Evolutionary conservation across 1,140 invertebrate genomes (phyloP).

Genomic region (Notospermus geniculatus): DNA sequence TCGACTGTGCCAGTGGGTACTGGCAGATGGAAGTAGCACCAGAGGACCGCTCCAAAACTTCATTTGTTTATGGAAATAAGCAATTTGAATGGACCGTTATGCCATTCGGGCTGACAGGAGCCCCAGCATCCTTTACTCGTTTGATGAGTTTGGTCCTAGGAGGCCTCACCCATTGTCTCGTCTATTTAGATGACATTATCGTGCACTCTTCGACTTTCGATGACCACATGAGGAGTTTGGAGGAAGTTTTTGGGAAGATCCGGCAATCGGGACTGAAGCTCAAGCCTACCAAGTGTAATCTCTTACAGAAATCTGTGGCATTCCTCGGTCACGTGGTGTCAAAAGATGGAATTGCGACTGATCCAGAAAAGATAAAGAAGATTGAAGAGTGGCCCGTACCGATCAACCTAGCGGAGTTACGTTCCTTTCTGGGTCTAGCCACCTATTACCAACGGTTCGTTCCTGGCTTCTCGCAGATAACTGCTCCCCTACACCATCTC

Average conservation of each 20-base stretch:
- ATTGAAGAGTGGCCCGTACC: conserved; percentile 40
- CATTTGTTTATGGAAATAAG: too few species aligned
- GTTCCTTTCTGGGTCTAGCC: conserved; percentile 35
- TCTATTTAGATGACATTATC: conserved; percentile 29
- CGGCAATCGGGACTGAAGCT: too few species aligned
- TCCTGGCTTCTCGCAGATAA: conserved; percentile 27
- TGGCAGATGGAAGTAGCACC: too few species aligned
- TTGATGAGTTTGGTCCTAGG: too few species aligned
- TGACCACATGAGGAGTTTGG: conserved; percentile 13
- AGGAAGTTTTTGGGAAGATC: conserved; percentile 22
- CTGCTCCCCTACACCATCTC: conserved; percentile 25
- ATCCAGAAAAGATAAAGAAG: conserved; percentile 36
- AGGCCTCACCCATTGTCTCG: too few species aligned
- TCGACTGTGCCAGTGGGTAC: too few species aligned
- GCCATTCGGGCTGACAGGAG: too few species aligned
- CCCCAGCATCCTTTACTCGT: too few species aligned
- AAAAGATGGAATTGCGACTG: conserved; percentile 27
- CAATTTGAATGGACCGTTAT: too few species aligned
- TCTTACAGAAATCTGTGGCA: conserved; percentile 38
- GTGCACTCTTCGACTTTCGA: conserved; percentile 14
- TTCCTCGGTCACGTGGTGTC: conserved; percentile 37
- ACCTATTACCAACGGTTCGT: conserved; percentile 38
- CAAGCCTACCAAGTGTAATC: conserved; percentile 55
- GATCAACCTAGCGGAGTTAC: conserved; percentile 29
- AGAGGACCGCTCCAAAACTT: too few species aligned